These are phyloP conservation scores for Crambe crambe DNA, from an alignment of 37 sponge, comb jelly and placozoan genomes.

Conservation along the genomic window DNA sequence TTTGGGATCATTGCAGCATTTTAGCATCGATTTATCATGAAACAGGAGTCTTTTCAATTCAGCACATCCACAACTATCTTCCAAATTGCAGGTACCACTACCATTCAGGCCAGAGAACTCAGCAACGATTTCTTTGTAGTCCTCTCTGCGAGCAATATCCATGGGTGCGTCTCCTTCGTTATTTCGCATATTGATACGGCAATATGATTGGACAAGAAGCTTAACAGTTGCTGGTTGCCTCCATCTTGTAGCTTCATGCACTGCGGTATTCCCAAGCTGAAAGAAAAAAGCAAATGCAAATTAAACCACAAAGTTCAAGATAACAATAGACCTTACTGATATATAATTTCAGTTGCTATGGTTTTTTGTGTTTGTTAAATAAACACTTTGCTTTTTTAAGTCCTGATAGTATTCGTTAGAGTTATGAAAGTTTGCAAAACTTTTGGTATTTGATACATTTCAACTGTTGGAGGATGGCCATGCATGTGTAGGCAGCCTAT, in stretches of 20 bases:
- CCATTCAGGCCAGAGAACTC: slow-evolving; percentile 61
- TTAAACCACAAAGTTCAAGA: not conserved
- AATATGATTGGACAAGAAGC: slow-evolving; percentile 55
- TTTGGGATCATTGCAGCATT: slow-evolving; percentile 35
- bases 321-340: too few species aligned
- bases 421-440: too few species aligned
- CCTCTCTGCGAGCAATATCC: slow-evolving; percentile 56
- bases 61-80: slow-evolving; percentile 39
- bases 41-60: slow-evolving; percentile 55
- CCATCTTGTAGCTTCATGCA: slow-evolving; percentile 54
- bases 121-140: slow-evolving; percentile 51
- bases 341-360: too few species aligned
- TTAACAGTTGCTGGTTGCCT: slow-evolving; percentile 41
- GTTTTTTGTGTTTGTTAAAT: too few species aligned
- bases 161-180: slow-evolving; percentile 49
- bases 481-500: too few species aligned
- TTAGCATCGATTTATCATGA: slow-evolving; percentile 35
- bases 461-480: too few species aligned
- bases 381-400: too few species aligned
- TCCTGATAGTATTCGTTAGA: too few species aligned
- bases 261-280: slow-evolving; percentile 69
- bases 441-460: too few species aligned
- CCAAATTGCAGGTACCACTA: slow-evolving; percentile 26
- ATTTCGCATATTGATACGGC: slow-evolving; percentile 66
- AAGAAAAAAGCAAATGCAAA: not conserved